These are phyloP conservation scores for Temnothorax longispinosus DNA, from an alignment of 1,140 invertebrate genomes.

Conservation along the genomic window DNA sequence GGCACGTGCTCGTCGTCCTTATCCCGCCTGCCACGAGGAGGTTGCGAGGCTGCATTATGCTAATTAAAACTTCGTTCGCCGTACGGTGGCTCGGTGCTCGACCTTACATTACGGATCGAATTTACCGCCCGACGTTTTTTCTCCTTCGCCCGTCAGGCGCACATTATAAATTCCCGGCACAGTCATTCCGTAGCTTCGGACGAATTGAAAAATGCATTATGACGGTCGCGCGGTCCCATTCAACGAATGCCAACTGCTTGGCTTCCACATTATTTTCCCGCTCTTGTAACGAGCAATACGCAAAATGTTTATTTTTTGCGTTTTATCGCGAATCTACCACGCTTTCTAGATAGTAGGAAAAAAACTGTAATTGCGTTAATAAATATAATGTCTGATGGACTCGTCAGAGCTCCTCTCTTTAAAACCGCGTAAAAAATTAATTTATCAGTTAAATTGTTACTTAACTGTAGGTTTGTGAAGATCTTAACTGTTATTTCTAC, in stretches of 20 bases:
- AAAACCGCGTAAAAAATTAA: neutral
- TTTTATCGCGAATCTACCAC: neutral
- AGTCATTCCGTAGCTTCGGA: neutral
- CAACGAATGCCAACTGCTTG: neutral
- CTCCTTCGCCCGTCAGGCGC: neutral
- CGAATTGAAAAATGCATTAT: conserved; percentile 11
- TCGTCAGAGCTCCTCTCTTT: neutral
- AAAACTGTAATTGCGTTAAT: neutral
- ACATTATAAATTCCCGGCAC: neutral
- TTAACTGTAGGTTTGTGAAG: neutral
- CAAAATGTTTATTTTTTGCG: neutral
- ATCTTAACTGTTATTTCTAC: too few species aligned
- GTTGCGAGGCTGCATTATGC: conserved; percentile 9
- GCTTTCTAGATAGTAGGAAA: neutral
- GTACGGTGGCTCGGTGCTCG: neutral
- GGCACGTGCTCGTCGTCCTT: neutral
- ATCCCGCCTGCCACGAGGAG: neutral
- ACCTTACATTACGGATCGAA: conserved; percentile 3
- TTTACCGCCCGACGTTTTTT: neutral
- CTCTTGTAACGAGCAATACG: neutral
- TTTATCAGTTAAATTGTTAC: neutral
- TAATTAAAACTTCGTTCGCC: conserved; percentile 22
- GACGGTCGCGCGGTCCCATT: neutral
- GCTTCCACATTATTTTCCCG: neutral
- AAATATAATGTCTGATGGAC: neutral